Conservation (phyloP, 2,797 vertebrate species). For the Salarias fasciatus region DNA sequence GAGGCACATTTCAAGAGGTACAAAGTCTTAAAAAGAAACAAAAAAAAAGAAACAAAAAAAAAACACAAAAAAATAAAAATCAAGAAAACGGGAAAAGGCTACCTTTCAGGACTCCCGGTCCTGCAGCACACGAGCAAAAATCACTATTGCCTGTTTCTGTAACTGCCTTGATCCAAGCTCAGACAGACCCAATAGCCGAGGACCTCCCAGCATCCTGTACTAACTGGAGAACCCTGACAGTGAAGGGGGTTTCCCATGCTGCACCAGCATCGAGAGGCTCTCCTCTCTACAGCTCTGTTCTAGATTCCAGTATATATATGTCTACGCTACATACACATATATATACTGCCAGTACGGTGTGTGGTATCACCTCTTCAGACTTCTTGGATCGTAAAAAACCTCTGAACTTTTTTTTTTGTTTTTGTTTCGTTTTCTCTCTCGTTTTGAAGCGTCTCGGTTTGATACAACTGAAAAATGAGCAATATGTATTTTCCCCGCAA, state of each 20-base stretch:
- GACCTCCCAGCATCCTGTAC: constrained; percentile 76
- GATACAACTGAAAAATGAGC: constrained; percentile 77
- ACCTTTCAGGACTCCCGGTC: constrained; percentile 79
- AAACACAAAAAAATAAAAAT: constrained; percentile 28
- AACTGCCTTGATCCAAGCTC: constrained; percentile 86
- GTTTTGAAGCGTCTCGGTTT: constrained; percentile 62
- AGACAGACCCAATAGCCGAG: constrained; percentile 79
- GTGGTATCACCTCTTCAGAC: constrained; percentile 71
- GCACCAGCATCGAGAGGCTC: constrained; percentile 83
- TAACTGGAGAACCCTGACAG: constrained; percentile 74
- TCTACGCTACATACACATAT: constrained; percentile 37
- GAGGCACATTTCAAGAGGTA: constrained; percentile 75
- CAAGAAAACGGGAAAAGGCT: constrained; percentile 70
- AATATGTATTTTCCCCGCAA: constrained; percentile 79
- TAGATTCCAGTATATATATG: constrained; percentile 64
- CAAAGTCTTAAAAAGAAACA: constrained; percentile 75
- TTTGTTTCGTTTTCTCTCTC: constrained; percentile 9
- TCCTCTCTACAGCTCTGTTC: constrained; percentile 75
- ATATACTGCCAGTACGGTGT: constrained; percentile 60
- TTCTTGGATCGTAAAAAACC: constrained; percentile 76
- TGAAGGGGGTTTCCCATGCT: constrained; percentile 74
- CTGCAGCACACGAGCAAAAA: constrained; percentile 84
- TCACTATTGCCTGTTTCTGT: constrained; percentile 86
- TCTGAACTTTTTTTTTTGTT: constrained; percentile 65
- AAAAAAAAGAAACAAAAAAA: constrained; percentile 28